Evolutionary conservation across 2,888 invertebrate species (phyloP).

Genomic region (Labia minor): DNA sequence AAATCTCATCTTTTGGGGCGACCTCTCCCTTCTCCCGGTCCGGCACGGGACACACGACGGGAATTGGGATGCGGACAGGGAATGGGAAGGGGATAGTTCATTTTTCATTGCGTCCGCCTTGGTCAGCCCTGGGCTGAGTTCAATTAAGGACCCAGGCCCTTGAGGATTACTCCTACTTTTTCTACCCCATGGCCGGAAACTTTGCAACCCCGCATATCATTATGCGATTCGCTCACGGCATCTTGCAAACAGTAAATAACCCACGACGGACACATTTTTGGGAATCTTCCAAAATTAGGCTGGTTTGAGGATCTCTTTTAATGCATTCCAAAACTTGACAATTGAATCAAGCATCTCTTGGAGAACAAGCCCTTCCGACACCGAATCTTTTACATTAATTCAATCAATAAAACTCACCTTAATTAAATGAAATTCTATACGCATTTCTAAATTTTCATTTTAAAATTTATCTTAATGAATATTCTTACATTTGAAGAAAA

Average conservation of each 20-base stretch:
- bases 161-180: constrained; percentile 1
- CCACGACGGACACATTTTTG: not conserved
- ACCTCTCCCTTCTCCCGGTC: constrained; percentile 36
- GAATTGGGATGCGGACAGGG: constrained; percentile 15
- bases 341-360: not conserved
- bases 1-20: constrained; percentile 37
- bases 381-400: too few species aligned
- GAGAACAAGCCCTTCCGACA: not conserved
- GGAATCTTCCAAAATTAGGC: not conserved
- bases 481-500: too few species aligned
- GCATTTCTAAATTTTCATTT: too few species aligned
- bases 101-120: constrained; percentile 41
- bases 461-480: too few species aligned
- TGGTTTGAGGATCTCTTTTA: not conserved
- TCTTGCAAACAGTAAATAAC: constrained; percentile 3
- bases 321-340: not conserved
- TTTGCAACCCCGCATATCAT: not conserved
- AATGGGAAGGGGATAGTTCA: constrained; percentile 32
- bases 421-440: too few species aligned
- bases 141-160: constrained; percentile 34
- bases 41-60: constrained; percentile 28
- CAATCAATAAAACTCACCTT: too few species aligned
- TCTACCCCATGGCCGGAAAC: not conserved
- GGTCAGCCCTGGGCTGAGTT: constrained; percentile 33
- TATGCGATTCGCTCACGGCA: not conserved